Base-by-base conservation (phyloP, 2,113 vertebrate genomes). In the Macroglossus sobrinus region DNA sequence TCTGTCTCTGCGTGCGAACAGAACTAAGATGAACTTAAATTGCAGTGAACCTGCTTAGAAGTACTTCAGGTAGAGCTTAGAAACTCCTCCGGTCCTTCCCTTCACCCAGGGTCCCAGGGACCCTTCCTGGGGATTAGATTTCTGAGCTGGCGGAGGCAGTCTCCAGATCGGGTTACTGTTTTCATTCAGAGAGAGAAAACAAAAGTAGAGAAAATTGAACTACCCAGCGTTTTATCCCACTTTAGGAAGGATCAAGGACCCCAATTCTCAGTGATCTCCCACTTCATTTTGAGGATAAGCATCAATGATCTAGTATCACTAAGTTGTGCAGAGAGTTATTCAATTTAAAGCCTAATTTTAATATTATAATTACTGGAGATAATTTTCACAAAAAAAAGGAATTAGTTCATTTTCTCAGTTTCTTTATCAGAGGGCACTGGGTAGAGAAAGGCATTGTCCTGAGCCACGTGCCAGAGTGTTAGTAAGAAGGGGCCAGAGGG, bases 131-230 rank as follows among this genome's bases (percentile, higher is more conserved):
- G 57, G 53, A 19, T 75, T 59, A 38, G 40, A 80, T n/a, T 80
- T 82, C 81, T 0, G 47, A 92, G 15, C 21, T 5, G 81, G 93
- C 87, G 84, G 93, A 88, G 66, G 94, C 75, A 93, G 66, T 93
- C 82, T 78, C 53, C 68, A 89, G 3, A 96, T 61, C 47, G 24
- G 59, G 89, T 96, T 95, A 97, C 69, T 92, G 50, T 43, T 81
- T 97, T 98, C 90, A 87, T 96, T 97, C 91, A 97, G 55, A 68
- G 68, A 69, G 93, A 68, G 61, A 96, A 90, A 95, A 94, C 66
- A 24, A 59, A 89, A 89, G n/a, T 92, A 96, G 96, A 98, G 55
- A 95, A 93, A 0, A 80, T 30, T 33, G 94, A 80, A 40, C 40
- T 33, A 22, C 6, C n/a, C 50, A 50, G 2, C 89, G 1, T 97